Evolutionary conservation across 2,888 invertebrate species (phyloP), one percentile per base, ranked within the genome.

Genomic region (Elysia crispata): DNA sequence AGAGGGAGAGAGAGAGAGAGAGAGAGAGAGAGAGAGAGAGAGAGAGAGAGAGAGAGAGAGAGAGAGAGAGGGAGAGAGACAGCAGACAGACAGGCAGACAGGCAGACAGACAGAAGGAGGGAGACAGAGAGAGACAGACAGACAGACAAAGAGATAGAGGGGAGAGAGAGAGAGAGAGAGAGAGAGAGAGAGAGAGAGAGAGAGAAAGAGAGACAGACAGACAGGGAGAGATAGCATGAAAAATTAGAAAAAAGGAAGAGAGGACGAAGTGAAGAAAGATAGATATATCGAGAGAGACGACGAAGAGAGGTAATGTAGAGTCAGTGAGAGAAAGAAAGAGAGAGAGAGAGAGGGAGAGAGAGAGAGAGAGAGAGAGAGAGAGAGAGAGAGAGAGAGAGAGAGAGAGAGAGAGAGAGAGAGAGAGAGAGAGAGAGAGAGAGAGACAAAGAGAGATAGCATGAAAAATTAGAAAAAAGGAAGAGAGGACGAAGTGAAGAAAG

Each of bases 341-440:
- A 20, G 54, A 76, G 31, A 76, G 64, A 76, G 1, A 49, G 64
- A 76, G n/a, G 64, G 76, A 76, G 20, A 62, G 25, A 62, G 64
- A 75, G 11, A 62, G 31, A 75, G 30, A 62, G 25, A 75, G 25
- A 75, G 62, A 62, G 8, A 62, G 64, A 23, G 25, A 23, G 64
- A 64, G 64, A 23, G 25, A 23, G 64, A 64, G 64, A 23, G 25
- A 23, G 64, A 67, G 67, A 54, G 67, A 33, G 20, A 67, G 67
- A 67, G 54, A 67, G 76, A 76, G 67, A 67, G n/a, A 54, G 66
- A 76, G 13, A 76, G 64, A 31, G 20, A 31, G 57, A 30, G 60
- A 23, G 64, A 49, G 25, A 23, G 50, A 73, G 73, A 73, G 73
- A 73, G 73, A 73, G 54, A 73, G 50, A 73, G 73, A 50, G 54